These are phyloP conservation scores for Phasianus colchicus DNA, from an alignment of 2,113 vertebrate species.

Conservation along the genomic window DNA sequence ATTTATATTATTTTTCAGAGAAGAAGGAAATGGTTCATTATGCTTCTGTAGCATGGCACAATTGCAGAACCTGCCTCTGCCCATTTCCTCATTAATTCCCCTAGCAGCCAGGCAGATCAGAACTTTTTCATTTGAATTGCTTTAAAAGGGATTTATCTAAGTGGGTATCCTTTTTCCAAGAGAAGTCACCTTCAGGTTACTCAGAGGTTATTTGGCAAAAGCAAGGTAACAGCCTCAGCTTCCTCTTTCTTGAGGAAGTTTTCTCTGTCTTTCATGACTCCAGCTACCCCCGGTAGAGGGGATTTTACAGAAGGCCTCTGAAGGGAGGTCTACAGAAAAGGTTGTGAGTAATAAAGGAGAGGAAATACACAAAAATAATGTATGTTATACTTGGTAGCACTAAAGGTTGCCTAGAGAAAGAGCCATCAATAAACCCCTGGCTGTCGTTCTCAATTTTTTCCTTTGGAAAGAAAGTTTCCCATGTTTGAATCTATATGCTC, in stretches of 20 bases:
- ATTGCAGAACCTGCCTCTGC: constrained; percentile 10
- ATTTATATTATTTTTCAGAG: constrained; percentile 45
- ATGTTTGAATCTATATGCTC: not conserved
- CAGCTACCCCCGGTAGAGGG: not conserved
- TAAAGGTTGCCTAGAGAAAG: not conserved
- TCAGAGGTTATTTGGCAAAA: not conserved
- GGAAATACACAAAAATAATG: not conserved
- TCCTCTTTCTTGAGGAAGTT: not conserved
- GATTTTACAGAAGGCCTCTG: not conserved
- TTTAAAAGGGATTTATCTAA: not conserved
- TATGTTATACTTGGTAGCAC: not conserved
- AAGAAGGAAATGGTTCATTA: constrained; percentile 32
- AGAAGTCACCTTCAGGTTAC: not conserved
- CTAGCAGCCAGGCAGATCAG: not conserved
- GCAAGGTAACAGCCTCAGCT: not conserved
- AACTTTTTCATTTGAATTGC: not conserved
- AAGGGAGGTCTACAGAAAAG: not conserved
- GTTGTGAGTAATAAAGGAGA: not conserved
- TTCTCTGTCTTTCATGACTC: not conserved
- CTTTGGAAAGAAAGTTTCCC: not conserved
- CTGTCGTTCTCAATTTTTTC: not conserved
- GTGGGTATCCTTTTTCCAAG: not conserved
- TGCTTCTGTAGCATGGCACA: constrained; percentile 20
- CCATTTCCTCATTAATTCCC: constrained; percentile 32
- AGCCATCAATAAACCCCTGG: not conserved